A percentile compares a stretch with the other conserved stretches of the same genome.
These are phyloP conservation scores for Psilopogon haemacephalus DNA, from an alignment of 2,113 vertebrate species.

Conservation along the genomic window DNA sequence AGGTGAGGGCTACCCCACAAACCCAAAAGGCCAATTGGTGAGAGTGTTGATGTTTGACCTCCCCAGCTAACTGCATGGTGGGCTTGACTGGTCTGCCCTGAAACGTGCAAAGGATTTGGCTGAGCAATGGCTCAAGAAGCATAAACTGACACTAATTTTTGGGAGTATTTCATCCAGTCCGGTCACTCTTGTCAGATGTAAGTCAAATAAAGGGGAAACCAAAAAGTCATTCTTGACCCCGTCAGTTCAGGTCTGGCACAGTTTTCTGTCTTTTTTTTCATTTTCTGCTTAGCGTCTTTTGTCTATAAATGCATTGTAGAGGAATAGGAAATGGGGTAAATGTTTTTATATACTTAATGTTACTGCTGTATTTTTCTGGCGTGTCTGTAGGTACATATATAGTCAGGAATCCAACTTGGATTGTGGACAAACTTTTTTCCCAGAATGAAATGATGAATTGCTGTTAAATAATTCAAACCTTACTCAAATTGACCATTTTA, in stretches of 20 bases:
- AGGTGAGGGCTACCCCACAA: fast-evolving
- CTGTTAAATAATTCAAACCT: not conserved
- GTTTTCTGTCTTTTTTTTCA: not conserved
- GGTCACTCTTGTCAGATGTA: fast-evolving
- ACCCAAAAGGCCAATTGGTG: fast-evolving
- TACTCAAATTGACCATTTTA: not conserved
- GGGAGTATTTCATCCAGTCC: not conserved
- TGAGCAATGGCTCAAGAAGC: not conserved
- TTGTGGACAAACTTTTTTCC: not conserved
- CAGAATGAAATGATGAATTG: not conserved
- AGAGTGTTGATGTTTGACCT: not conserved
- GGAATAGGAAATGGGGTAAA: not conserved
- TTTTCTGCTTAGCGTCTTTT: not conserved
- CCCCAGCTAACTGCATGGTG: not conserved
- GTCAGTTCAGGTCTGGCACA: not conserved
- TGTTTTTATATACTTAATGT: not conserved
- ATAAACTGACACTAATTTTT: not conserved
- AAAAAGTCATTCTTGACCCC: not conserved
- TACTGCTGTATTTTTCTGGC: not conserved
- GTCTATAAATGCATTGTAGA: not conserved
- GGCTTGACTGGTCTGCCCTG: not conserved
- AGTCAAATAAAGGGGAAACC: not conserved
- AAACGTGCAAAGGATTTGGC: not conserved
- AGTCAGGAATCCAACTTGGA: not conserved
- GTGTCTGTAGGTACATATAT: not conserved